Evolutionary conservation across 2,113 vertebrate species (phyloP), one percentile per base, ranked within the genome.

Genomic region (Mormyrus lacerda): DNA sequence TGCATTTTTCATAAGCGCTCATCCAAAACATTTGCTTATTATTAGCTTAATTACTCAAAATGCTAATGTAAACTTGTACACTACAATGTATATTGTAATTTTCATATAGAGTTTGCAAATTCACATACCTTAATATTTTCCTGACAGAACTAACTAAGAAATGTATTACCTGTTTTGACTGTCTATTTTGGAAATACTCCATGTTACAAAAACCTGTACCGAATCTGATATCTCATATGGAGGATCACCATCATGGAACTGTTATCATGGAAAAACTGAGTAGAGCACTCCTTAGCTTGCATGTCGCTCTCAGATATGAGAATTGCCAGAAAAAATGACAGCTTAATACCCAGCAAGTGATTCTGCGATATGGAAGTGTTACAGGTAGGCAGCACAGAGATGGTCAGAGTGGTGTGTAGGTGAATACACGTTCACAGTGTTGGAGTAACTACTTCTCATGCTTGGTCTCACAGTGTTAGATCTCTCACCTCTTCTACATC

Each of bases 191-290:
- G 27, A 69, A 69, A 31, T 69, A 69, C 61, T 1, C 61, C 2
- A 76, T 55, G 73, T 21, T 27, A 50, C 61, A 50, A 85, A 87
- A 69, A 21, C 42, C 73, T 83, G 82, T 82, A 88, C 84, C 79
- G 87, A 87, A 88, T 90, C 88, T 90, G 90, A 89, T 88, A 88
- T 89, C 82, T 86, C 90, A 90, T 92, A 86, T 90, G 89, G 87
- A 89, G 45, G 19, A 89, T 89, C 87, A 86, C 84, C 51, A 27
- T 65, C 58, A 65, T 10, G n/a, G 58, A 65, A 65, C 58, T 27
- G 9, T 53, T 65, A 27, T 27, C 31, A 44, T 82, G 31, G 35
- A 82, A 21, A 35, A 86, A 87, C 51, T 15, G 39, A 35, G 13
- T 47, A 24, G 47, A 44, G 8, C 55, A 15, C 47, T 55, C 88